Evolutionary conservation across 2,113 vertebrate species (phyloP).

Genomic region (Stegostoma tigrinum): DNA sequence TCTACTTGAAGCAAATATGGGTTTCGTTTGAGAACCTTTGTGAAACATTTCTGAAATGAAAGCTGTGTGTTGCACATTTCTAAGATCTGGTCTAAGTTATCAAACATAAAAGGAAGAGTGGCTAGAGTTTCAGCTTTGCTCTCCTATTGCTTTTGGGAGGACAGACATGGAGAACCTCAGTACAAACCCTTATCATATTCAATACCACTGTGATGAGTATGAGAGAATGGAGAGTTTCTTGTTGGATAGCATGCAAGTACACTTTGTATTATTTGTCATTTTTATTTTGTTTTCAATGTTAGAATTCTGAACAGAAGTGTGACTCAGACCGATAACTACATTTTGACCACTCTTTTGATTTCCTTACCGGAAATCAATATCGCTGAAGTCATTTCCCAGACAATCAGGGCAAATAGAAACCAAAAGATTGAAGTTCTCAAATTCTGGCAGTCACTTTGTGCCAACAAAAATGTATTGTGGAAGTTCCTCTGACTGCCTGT

Average conservation of each 20-base stretch:
- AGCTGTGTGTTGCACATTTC: not conserved
- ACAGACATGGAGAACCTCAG: not conserved
- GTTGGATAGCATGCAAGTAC: not conserved
- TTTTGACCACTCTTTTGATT: not conserved
- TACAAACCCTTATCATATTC: not conserved
- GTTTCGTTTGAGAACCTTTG: not conserved
- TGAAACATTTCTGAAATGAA: not conserved
- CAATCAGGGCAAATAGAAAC: not conserved
- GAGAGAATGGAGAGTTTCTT: not conserved
- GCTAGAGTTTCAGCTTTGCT: not conserved
- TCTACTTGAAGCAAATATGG: not conserved
- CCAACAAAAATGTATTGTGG: not conserved
- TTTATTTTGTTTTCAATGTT: too few species aligned
- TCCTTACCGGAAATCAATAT: not conserved
- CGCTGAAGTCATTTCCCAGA: not conserved
- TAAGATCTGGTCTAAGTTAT: not conserved
- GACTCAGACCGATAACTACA: not conserved
- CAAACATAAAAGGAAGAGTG: not conserved
- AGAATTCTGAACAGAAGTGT: not conserved
- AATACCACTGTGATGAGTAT: not conserved
- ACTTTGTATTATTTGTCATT: too few species aligned
- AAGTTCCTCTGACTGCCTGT: not conserved
- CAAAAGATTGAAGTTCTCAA: not conserved
- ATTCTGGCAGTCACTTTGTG: too few species aligned
- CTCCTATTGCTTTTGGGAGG: not conserved